These are phyloP conservation scores for Neosilurus mollespiculum DNA, from an alignment of 2,797 vertebrate species.

Conservation along the genomic window DNA sequence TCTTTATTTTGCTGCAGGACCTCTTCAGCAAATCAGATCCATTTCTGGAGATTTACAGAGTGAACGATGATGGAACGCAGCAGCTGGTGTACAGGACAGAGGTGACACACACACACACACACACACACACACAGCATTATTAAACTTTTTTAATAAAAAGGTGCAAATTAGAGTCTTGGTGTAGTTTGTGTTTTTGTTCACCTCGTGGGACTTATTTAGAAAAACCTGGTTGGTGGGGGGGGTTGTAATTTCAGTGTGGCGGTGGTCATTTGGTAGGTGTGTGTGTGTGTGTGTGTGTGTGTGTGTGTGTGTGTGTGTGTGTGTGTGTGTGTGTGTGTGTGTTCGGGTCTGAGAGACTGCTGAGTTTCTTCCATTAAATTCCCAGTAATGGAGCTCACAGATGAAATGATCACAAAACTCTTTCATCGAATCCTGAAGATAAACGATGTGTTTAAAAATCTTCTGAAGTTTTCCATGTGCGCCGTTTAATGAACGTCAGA, in stretches of 20 bases:
- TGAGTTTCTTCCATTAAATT: constrained; percentile 12
- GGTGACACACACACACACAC: constrained; percentile 65
- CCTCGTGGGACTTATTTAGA: neutral
- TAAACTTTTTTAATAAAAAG: neutral
- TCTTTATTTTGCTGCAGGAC: constrained; percentile 74
- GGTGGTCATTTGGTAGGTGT: no score
- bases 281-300: no score
- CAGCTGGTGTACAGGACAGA: constrained; percentile 97
- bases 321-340: neutral
- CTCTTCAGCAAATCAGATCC: constrained; percentile 99
- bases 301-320: neutral
- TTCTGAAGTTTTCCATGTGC: neutral
- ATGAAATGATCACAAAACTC: neutral
- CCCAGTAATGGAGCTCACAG: neutral
- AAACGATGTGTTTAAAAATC: neutral
- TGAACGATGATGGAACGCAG: constrained; percentile 92
- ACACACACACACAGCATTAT: neutral
- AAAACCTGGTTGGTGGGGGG: no score
- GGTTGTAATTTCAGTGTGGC: no score
- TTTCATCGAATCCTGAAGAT: neutral
- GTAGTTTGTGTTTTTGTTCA: neutral
- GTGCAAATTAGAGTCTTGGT: neutral
- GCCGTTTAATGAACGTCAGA: no score
- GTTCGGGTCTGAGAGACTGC: neutral
- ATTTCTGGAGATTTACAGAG: constrained; percentile 92